A percentile compares a stretch with the other conserved stretches of the same genome.
phyloP scores from a whole-genome alignment of 2,888 invertebrate genomes.

The Nomada hirtipes region DNA sequence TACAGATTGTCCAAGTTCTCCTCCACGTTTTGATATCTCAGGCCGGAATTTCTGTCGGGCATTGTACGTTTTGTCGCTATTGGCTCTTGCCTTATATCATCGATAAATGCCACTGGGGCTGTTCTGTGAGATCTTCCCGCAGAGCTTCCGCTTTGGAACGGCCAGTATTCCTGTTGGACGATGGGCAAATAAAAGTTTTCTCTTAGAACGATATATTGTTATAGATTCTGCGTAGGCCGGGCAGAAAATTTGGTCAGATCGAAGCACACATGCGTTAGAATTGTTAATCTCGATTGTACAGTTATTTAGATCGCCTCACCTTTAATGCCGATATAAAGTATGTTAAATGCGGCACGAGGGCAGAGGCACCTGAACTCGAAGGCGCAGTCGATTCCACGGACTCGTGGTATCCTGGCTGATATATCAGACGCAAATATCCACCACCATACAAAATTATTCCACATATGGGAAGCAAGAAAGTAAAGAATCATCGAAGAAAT shows the following conservation, averaged over 20 bases:
- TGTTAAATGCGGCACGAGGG: slow-evolving; percentile 89
- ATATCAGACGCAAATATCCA: slow-evolving; percentile 50
- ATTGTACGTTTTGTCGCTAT: slow-evolving; percentile 63
- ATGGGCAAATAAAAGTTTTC: not conserved
- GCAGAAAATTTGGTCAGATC: not conserved
- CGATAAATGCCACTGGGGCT: slow-evolving; percentile 71
- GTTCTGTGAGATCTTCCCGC: slow-evolving; percentile 90
- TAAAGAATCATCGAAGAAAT: slow-evolving; percentile 47
- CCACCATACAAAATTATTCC: slow-evolving; percentile 59
- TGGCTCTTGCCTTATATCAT: slow-evolving; percentile 54
- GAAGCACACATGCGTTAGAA: not conserved
- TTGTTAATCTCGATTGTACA: not conserved
- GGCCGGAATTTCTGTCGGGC: slow-evolving; percentile 60
- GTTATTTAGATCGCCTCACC: slow-evolving; percentile 86
- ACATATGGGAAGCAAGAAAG: slow-evolving; percentile 47
- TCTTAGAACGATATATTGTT: too few relatives aligned
- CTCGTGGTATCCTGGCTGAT: slow-evolving; percentile 81
- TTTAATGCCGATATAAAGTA: slow-evolving; percentile 89
- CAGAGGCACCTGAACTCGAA: slow-evolving; percentile 81
- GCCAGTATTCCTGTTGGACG: slow-evolving; percentile 88
- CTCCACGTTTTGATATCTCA: slow-evolving; percentile 70
- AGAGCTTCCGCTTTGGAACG: slow-evolving; percentile 89
- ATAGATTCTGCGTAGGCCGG: not conserved
- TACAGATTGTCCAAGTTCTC: slow-evolving; percentile 70
- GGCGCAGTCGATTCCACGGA: slow-evolving; percentile 79